Percentiles rank a stretch among this genome's conserved stretches.
Evolutionary conservation across 2,888 invertebrate genomes (phyloP).

Genomic region (Anarsia innoxiella): DNA sequence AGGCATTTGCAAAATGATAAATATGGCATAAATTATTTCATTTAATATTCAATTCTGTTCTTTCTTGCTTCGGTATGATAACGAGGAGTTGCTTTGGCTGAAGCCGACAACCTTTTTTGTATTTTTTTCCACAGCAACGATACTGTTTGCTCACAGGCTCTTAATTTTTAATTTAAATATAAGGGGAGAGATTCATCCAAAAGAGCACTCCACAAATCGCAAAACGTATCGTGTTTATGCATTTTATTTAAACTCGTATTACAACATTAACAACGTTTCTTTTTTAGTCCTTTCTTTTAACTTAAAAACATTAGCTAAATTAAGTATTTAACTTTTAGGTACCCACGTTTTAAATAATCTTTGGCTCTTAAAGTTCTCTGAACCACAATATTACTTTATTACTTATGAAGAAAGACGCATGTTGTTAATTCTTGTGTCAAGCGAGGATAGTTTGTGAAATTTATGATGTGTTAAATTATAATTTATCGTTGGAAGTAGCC

Average conservation of each 20-base stretch:
- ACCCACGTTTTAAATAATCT: too few species aligned
- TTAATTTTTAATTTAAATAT: constrained; percentile 70
- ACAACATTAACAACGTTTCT: too few species aligned
- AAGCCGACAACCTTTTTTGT: constrained; percentile 57
- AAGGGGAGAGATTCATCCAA: constrained; percentile 58
- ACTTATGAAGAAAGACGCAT: constrained; percentile 25
- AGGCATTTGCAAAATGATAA: constrained; percentile 75
- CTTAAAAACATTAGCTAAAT: too few species aligned
- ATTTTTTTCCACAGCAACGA: constrained; percentile 49
- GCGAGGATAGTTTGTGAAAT: constrained; percentile 65
- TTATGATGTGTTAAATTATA: constrained; percentile 74
- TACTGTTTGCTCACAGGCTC: constrained; percentile 66
- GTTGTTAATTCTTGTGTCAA: constrained; percentile 55
- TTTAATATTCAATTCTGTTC: constrained; percentile 75
- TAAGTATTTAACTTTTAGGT: too few species aligned
- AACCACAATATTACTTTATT: too few species aligned
- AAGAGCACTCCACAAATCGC: constrained; percentile 58
- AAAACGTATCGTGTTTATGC: constrained; percentile 35
- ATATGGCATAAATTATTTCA: constrained; percentile 77
- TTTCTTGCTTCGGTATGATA: constrained; percentile 45
- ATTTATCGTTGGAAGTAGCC: constrained; percentile 63
- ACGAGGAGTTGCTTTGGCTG: constrained; percentile 53
- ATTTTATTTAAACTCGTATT: too few species aligned
- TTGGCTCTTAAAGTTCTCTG: too few species aligned
- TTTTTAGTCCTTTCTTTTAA: too few species aligned